Percentiles rank a stretch among this genome's conserved stretches.
Evolutionary conservation across 2,888 invertebrate species (phyloP).

Genomic region (Ectobius pallidus): DNA sequence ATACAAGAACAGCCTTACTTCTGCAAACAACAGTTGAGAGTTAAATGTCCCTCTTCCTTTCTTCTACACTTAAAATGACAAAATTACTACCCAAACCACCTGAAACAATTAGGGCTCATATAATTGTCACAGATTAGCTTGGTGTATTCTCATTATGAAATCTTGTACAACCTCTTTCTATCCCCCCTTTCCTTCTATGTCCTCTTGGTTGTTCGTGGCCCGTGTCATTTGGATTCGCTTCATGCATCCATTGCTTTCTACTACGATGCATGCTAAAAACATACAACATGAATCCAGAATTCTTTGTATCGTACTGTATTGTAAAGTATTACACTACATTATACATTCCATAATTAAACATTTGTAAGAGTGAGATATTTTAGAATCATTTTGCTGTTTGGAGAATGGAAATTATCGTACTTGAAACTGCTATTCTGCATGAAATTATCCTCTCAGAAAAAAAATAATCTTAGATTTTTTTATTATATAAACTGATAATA

Average conservation of each 20-base stretch:
- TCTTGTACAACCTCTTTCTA: background rate
- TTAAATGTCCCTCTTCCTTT: background rate
- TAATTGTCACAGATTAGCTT: background rate
- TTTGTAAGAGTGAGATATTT: too few relatives aligned
- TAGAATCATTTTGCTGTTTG: too few relatives aligned
- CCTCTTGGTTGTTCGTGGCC: background rate
- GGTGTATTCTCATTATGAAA: background rate
- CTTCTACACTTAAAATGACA: background rate
- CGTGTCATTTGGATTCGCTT: slow-evolving; percentile 19
- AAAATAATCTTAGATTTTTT: too few relatives aligned
- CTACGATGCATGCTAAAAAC: slow-evolving; percentile 16
- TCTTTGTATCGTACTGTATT: background rate
- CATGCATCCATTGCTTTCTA: slow-evolving; percentile 9
- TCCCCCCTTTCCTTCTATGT: background rate
- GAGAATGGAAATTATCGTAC: too few relatives aligned
- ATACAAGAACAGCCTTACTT: background rate
- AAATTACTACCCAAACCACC: background rate
- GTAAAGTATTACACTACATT: background rate
- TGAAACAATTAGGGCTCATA: background rate
- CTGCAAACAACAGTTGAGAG: background rate
- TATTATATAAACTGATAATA: too few relatives aligned
- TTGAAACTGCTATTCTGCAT: too few relatives aligned
- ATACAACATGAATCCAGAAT: background rate
- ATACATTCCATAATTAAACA: too few relatives aligned
- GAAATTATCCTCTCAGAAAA: too few relatives aligned